Evolutionary conservation across 2,888 invertebrate species (phyloP).

Genomic region (Bombylius major): DNA sequence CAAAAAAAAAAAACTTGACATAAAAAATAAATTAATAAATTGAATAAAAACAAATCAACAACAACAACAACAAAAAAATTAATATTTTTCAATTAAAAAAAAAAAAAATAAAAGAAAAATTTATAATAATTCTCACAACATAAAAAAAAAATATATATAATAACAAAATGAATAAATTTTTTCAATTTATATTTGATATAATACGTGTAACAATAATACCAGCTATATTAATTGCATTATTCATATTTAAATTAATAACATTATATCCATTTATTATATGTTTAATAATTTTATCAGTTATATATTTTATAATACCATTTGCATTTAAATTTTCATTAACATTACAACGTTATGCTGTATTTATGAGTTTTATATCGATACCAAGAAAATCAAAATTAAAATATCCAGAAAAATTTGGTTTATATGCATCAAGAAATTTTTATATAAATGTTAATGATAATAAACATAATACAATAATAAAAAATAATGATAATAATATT

Average conservation of each 20-base stretch:
- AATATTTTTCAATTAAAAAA: too few relatives aligned
- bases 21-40: too few relatives aligned
- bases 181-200: slow-evolving; percentile 7
- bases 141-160: too few relatives aligned
- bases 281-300: slow-evolving; percentile 30
- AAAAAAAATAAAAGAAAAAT: too few relatives aligned
- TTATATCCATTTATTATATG: slow-evolving; percentile 1
- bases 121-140: background rate
- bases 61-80: too few relatives aligned
- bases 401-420: slow-evolving; percentile 38
- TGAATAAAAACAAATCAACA: too few relatives aligned
- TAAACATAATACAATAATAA: slow-evolving; percentile 16
- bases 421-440: slow-evolving; percentile 53
- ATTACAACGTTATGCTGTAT: slow-evolving; percentile 41
- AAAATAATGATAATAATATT: too few relatives aligned
- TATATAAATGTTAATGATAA: slow-evolving; percentile 45
- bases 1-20: too few relatives aligned
- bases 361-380: slow-evolving; percentile 39
- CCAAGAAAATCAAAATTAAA: slow-evolving; percentile 39
- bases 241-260: background rate
- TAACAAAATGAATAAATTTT: slow-evolving; percentile 3
- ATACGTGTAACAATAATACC: slow-evolving; percentile 9
- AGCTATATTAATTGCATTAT: slow-evolving; percentile 8
- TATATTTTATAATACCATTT: slow-evolving; percentile 56
- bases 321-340: slow-evolving; percentile 59